A percentile compares a stretch with the other conserved stretches of the same genome.
Evolutionary conservation across 2,113 vertebrate species (phyloP).

Genomic region (Calidris pugnax): DNA sequence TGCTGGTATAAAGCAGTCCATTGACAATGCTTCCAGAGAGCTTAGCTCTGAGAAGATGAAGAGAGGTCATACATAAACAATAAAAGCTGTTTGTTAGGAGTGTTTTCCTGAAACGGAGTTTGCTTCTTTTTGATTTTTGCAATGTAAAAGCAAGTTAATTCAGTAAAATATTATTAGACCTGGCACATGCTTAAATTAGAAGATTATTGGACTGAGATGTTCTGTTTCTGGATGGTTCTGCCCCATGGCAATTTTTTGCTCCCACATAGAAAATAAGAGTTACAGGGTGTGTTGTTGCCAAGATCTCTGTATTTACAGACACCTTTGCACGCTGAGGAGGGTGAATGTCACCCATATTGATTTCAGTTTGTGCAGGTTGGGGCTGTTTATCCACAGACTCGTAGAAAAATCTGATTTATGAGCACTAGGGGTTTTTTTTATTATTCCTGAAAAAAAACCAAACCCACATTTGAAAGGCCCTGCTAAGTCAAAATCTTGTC

Average conservation of each 20-base stretch:
- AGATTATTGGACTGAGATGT: not conserved
- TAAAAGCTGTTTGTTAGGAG: not conserved
- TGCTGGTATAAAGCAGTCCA: constrained; percentile 20
- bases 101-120: not conserved
- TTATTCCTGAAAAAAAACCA: not conserved
- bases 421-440: not conserved
- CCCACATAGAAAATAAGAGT: not conserved
- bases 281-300: not conserved
- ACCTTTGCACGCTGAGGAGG: fast-evolving
- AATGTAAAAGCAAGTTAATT: not conserved
- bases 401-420: not conserved
- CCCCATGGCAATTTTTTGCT: not conserved
- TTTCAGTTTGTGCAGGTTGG: not conserved
- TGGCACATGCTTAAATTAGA: not conserved
- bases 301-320: not conserved
- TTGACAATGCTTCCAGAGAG: not conserved
- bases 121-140: not conserved
- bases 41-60: not conserved
- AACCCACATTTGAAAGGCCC: not conserved
- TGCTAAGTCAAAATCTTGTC: not conserved
- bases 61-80: not conserved
- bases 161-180: not conserved
- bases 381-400: not conserved
- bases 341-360: fast-evolving
- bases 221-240: not conserved